Evolutionary conservation across 1,140 invertebrate species (phyloP).

Genomic region (Nasonia vitripennis): DNA sequence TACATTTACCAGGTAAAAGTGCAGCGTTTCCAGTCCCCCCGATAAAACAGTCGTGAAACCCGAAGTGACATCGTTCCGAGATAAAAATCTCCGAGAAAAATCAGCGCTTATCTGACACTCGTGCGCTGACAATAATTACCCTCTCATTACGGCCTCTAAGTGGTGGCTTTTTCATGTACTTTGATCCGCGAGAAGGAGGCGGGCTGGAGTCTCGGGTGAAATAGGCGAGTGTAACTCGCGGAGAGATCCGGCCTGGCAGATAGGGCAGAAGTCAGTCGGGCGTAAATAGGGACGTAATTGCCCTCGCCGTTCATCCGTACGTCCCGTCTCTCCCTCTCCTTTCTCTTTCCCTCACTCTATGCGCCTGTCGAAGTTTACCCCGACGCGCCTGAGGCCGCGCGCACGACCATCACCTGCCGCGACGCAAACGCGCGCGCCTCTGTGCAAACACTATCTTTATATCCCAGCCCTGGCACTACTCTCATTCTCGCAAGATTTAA

Average conservation of each 20-base stretch:
- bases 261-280: conserved; percentile 27
- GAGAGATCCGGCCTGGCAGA: background rate
- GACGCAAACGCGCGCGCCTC: background rate
- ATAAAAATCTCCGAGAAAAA: background rate
- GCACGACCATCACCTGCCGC: background rate
- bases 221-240: background rate
- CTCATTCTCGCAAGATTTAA: conserved; percentile 29
- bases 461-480: background rate
- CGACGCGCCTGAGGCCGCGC: background rate
- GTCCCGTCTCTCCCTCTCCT: background rate
- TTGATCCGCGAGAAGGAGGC: background rate
- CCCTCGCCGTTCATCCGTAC: conserved; percentile 26
- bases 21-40: no score
- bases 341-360: no score
- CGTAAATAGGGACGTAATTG: conserved; percentile 45
- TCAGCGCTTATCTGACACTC: background rate
- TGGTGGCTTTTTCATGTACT: background rate
- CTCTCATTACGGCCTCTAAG: background rate
- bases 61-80: no score
- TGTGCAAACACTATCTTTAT: background rate
- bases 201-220: background rate
- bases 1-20: no score
- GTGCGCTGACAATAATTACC: background rate
- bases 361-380: conserved; percentile 7
- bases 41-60: no score